phyloP scores from a whole-genome alignment of 2,113 vertebrate species.

The Cephalopholis sonnerati region DNA sequence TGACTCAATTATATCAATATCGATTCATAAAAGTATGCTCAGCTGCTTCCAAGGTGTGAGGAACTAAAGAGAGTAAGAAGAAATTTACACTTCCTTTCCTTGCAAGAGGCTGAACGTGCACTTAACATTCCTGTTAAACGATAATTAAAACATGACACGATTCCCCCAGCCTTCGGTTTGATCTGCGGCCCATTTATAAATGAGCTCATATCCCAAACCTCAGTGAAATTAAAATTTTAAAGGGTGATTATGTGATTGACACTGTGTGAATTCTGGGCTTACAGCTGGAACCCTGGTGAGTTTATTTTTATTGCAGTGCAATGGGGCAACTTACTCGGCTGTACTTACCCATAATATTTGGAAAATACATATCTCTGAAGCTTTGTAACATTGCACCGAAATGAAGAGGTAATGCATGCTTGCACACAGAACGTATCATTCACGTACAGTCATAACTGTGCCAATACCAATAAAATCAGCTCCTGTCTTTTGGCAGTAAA shows the following conservation, averaged over 20 bases:
- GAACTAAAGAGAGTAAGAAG: conserved; percentile 21
- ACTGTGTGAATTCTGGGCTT: conserved; percentile 57
- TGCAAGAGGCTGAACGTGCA: conserved; percentile 38
- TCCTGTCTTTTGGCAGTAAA: background rate
- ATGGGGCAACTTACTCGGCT: conserved; percentile 6
- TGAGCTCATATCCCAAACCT: conserved; percentile 66
- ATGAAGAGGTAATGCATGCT: conserved; percentile 6
- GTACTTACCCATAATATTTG: conserved; percentile 33
- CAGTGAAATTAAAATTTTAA: conserved; percentile 61
- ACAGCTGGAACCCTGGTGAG: conserved; percentile 50
- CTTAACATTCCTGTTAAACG: conserved; percentile 59
- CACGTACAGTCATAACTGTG: background rate
- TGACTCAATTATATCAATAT: conserved; percentile 59
- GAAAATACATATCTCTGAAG: conserved; percentile 4
- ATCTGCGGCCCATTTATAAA: conserved; percentile 68
- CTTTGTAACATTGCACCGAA: conserved; percentile 16
- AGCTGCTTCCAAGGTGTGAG: conserved; percentile 26
- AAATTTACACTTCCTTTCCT: conserved; percentile 44
- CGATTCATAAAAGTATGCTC: conserved; percentile 37
- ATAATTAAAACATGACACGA: conserved; percentile 74
- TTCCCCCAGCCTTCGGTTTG: conserved; percentile 56
- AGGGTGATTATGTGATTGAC: conserved; percentile 70
- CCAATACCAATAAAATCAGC: background rate
- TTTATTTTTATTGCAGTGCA: conserved; percentile 50
- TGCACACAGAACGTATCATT: background rate